Evolutionary conservation across 2,888 invertebrate species (phyloP).

Genomic region (Mycalesis mineus): DNA sequence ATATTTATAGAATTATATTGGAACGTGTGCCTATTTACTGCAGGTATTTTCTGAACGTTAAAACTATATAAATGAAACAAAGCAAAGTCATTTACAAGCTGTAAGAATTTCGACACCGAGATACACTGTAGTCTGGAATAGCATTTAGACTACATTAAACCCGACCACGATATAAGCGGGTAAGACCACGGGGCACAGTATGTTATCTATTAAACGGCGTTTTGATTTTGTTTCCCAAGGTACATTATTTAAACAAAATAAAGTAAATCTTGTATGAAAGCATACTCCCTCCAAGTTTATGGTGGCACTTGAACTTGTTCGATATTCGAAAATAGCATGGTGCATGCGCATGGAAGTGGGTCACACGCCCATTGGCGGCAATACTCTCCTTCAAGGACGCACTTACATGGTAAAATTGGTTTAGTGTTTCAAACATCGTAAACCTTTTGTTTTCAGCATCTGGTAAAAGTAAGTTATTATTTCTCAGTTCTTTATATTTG

Average conservation of each 20-base stretch:
- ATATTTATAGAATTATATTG: too few relatives aligned
- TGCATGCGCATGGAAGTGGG: conserved; percentile 55
- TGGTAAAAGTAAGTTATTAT: background rate
- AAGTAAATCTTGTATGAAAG: background rate
- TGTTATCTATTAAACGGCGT: background rate
- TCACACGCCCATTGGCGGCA: conserved; percentile 66
- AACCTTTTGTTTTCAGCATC: conserved; percentile 7
- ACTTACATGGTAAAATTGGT: conserved; percentile 29
- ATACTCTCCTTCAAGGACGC: conserved; percentile 60
- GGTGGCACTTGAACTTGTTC: conserved; percentile 58
- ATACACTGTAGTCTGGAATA: too few relatives aligned
- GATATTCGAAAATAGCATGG: conserved; percentile 57
- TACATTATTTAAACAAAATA: background rate
- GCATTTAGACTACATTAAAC: too few relatives aligned
- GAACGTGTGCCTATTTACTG: too few relatives aligned
- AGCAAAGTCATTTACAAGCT: too few relatives aligned
- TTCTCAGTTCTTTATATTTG: background rate
- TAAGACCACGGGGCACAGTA: too few relatives aligned
- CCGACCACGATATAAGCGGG: too few relatives aligned
- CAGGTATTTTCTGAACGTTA: too few relatives aligned
- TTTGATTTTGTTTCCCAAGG: background rate
- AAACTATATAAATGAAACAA: too few relatives aligned
- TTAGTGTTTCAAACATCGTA: conserved; percentile 26
- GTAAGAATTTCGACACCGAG: too few relatives aligned
- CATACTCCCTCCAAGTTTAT: conserved; percentile 1